Evolutionary conservation across 2,113 vertebrate species (phyloP), one percentile per base, ranked within the genome.

Genomic region (Xenopus borealis): DNA sequence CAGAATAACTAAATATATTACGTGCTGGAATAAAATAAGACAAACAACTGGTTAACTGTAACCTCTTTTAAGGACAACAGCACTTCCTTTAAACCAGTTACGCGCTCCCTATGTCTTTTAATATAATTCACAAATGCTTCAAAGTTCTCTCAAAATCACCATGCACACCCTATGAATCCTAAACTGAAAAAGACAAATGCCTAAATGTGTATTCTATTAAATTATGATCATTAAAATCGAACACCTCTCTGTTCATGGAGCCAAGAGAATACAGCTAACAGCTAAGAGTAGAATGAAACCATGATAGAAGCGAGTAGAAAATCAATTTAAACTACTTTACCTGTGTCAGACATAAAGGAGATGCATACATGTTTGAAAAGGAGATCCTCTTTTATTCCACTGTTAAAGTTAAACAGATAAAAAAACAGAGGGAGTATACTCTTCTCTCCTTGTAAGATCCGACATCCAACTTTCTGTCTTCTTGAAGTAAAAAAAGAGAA

Each of bases 331-430:
- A 46, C 12, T 7, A 62, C 45, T 77, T 77, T 77, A 77, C 74
- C 74, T 77, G 74, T n/a, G 74, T 77, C 59, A 77, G 67, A 30
- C 74, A 77, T 77, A 77, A 70, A 77, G 74, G 74, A 64, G 74
- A 77, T 30, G 74, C 66, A 57, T 77, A 77, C 74, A 77, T 77
- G 59, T 40, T 62, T 63, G 74, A 27, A 47, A 44, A 70, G 59
- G 30, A 47, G 12, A 64, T 69, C 59, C 66, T 69, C 45, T 62
- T 62, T 63, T 69, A 76, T 20, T 64, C 67, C 67, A 70, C 66
- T 64, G 74, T 47, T 70, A 77, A 77, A 77, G 66, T 77, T 77
- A 69, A 57, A 40, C 33, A 40, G 33, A 40, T 40, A 40, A 40
- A 27, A 53, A 75, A 52, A 30, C 73, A 69, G 58, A 59, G 20